Base-by-base conservation (phyloP, 2,888 invertebrate species). In the Formica aserva region DNA sequence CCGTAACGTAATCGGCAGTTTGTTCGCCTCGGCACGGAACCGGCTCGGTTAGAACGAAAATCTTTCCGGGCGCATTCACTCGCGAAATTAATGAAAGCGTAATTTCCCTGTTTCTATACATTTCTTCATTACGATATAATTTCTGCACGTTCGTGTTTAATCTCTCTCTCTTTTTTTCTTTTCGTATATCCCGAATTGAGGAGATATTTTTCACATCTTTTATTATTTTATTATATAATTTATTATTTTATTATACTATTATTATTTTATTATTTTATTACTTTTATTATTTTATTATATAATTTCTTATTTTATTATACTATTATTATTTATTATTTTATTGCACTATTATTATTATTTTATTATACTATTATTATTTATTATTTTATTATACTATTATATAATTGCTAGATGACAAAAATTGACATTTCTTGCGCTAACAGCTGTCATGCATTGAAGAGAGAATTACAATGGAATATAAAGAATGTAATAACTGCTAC, bases 21-120 rank as follows among this genome's bases (percentile, higher is more conserved):
- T 72, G 72, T 66, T 78, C 78, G 62, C 22, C 63, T 35, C 29
- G 41, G 52, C 62, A 22, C 32, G 38, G 5, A 45, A 45, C n/a
- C 1, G n/a, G 13, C 18, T 22, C 48, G 45, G 6, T 74, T 29
- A 41, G 45, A 18, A 4, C 45, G 18, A 52, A 5, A 13, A 35
- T 26, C 45, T 52, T 57, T 71, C 72, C 67, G 38, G 38, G 45
- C 48, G 57, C 26, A 45, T 67, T 81, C 86, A 74, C 76, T 82
- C 67, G 67, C 82, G 67, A 84, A 74, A 82, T 77, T 52, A 83
- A 85, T 81, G 80, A 77, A 80, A 65, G n/a, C 38, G 67, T 9
- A 45, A 66, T 38, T 48, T 77, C 35, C 65, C 32, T 32, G 26
- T 57, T 22, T 18, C 66, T n/a, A 15, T 5, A 32, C 32, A 48